A percentile compares a stretch with the other conserved stretches of the same genome.
Evolutionary conservation across 1,140 invertebrate species (phyloP).

Genomic region (Chironomus striatipennis): DNA sequence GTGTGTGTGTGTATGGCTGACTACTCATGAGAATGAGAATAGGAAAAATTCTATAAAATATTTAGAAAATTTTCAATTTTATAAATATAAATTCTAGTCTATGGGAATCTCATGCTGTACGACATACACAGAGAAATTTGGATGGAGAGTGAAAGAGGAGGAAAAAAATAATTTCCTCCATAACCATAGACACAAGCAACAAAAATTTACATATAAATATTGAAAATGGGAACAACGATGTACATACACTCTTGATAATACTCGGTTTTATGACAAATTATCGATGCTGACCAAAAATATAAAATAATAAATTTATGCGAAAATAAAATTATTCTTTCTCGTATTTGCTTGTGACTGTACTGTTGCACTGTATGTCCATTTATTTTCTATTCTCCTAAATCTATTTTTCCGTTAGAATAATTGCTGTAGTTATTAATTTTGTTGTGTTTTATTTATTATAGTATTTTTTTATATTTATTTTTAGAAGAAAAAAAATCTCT

Average conservation of each 20-base stretch:
- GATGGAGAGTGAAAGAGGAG: no score
- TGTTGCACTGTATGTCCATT: not conserved
- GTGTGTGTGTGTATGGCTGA: no score
- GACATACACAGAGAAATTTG: not conserved
- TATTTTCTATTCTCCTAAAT: not conserved
- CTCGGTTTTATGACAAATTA: constrained; percentile 22
- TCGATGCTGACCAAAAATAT: constrained; percentile 22
- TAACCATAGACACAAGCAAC: not conserved
- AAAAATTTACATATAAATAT: not conserved
- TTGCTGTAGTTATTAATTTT: no score
- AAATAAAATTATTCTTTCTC: constrained; percentile 15
- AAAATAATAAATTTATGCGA: constrained; percentile 22
- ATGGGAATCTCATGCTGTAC: not conserved
- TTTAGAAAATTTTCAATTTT: constrained; percentile 15
- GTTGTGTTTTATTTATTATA: no score
- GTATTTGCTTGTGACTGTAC: not conserved
- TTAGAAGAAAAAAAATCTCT: no score
- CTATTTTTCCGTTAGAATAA: no score
- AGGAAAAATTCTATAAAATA: not conserved
- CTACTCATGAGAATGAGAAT: no score
- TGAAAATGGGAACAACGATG: not conserved
- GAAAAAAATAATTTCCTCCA: not conserved
- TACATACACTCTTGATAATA: constrained; percentile 7
- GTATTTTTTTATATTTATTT: no score
- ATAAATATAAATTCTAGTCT: not conserved